Base-by-base conservation (phyloP, 1,140 invertebrate genomes). In the Dreissena polymorpha region DNA sequence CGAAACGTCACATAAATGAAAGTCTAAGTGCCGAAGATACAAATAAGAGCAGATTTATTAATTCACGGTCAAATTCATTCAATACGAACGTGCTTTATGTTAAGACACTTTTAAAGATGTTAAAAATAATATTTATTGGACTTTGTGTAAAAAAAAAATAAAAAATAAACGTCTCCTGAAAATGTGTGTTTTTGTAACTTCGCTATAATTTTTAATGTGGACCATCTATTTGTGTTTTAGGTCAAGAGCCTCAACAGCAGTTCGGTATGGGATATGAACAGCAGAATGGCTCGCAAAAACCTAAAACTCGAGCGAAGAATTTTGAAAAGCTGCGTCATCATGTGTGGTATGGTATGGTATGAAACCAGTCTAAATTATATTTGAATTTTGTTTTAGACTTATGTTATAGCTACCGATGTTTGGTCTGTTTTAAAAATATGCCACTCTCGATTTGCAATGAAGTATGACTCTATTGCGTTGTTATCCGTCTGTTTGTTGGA, bases 221-320 rank as follows among this genome's bases (percentile, higher is more conserved):
- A 39, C 39, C 39, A 39, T 39, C 39, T 5, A 39, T 39, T n/a
- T n/a, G n/a, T n/a, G n/a, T n/a, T 39, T 39, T 39, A 39, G 39
- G 39, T 39, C 39, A 39, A 39, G 39, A 39, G 3, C 2, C 2
- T 39, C 39, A 70, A 60, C 23, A 68, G 74, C 18, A 83, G 71
- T 16, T 25, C 21, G 10, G 75, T 84, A 1, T 86, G 85, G 84
- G 85, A 88, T 65, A 87, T 77, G 78, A 86, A 84, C 16, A 89
- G 86, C 50, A 71, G 87, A 21, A 73, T 89, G 14, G 86, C 88
- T 13, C 78, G 74, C 13, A 85, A 64, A 60, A 87, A 89, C 67
- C 74, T 87, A 39, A 80, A 72, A 60, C 78, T 88, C 25, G 86
- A 89, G 73, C 87, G 70, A 49, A 89, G 87, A 69, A 86, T 8